A percentile compares a stretch with the other conserved stretches of the same genome.
These are phyloP conservation scores for Brotula barbata DNA, from an alignment of 2,797 vertebrate genomes.

Conservation along the genomic window DNA sequence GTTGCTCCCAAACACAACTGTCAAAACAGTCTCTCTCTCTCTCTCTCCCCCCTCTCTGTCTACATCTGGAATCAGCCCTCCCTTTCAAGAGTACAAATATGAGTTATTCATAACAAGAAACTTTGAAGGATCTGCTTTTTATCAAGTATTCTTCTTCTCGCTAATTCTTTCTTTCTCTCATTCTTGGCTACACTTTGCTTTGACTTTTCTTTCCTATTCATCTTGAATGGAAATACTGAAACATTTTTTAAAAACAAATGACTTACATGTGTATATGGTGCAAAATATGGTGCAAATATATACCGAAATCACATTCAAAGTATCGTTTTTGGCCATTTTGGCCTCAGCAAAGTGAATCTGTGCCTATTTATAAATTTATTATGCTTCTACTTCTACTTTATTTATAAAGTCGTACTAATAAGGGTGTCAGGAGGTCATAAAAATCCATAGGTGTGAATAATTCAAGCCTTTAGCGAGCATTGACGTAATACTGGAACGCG, in stretches of 20 bases:
- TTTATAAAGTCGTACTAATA: background rate
- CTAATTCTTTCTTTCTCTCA: slow-evolving; percentile 1
- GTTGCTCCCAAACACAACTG: slow-evolving; percentile 35
- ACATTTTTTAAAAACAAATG: too few species aligned
- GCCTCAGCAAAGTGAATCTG: background rate
- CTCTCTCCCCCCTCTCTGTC: slow-evolving; percentile 31
- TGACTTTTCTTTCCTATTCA: background rate
- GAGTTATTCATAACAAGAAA: slow-evolving; percentile 1
- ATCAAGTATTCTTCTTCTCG: background rate
- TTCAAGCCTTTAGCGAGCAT: too few species aligned
- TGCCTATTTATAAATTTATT: background rate
- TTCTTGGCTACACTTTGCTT: background rate
- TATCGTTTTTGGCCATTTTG: background rate
- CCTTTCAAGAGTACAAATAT: slow-evolving; percentile 67
- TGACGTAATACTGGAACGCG: too few species aligned
- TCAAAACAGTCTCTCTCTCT: slow-evolving; percentile 41
- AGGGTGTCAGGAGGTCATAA: background rate
- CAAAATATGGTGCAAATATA: too few species aligned
- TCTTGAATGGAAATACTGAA: slow-evolving; percentile 5
- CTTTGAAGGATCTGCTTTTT: slow-evolving; percentile 5
- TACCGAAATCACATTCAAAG: background rate
- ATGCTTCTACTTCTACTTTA: too few species aligned
- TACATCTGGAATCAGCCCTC: slow-evolving; percentile 79
- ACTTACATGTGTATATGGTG: too few species aligned
- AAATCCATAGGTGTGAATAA: background rate